Base-by-base conservation (phyloP, 2,797 vertebrate species). In the Taeniopygia guttata region DNA sequence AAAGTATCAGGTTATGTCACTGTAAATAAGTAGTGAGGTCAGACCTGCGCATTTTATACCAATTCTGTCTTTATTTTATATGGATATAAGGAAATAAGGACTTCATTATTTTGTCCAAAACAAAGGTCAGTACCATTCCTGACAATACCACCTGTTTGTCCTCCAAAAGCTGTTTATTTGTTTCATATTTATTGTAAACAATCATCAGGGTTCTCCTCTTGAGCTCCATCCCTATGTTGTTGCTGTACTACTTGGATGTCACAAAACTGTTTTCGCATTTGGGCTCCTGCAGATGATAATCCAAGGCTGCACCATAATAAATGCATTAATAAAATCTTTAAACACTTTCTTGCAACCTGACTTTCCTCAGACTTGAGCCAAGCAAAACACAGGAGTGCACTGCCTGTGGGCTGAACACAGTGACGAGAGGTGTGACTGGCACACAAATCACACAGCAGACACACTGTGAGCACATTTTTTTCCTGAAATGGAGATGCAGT, bases 401-500 rank as follows among this genome's bases (percentile, higher is more conserved):
- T 60, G 42, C 46, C 20, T 11, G 26, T 16, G 36, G 51, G 34
- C 76, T 89, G 74, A 70, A 42, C 58, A 54, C 9, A 1, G 49
- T 16, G 73, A 56, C 0, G 0, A 58, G 8, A 54, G 42, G 69
- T 59, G 49, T 34, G 66, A 84, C 7, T 63, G 84, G 63, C 52
- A 87, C 74, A 90, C 84, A 81, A 58, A 93, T 86, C 94, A 90
- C 87, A 62, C 55, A 20, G 26, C 11, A 55, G 67, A 60, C 63
- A 82, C 1, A 13, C 77, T 63, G 51, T 55, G 67, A 82, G 60
- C 30, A 87, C 51, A 11, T 74, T 80, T 90, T 59, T 54, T 77
- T 84, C 40, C 81, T 91, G 87, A 90, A 93, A 90, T 49, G 43
- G 84, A 95, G 66, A 76, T 68, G 43, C 16, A 89, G 59, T 46